These are phyloP conservation scores for Heliconius himera DNA, from an alignment of 1,140 invertebrate genomes.

Conservation along the genomic window DNA sequence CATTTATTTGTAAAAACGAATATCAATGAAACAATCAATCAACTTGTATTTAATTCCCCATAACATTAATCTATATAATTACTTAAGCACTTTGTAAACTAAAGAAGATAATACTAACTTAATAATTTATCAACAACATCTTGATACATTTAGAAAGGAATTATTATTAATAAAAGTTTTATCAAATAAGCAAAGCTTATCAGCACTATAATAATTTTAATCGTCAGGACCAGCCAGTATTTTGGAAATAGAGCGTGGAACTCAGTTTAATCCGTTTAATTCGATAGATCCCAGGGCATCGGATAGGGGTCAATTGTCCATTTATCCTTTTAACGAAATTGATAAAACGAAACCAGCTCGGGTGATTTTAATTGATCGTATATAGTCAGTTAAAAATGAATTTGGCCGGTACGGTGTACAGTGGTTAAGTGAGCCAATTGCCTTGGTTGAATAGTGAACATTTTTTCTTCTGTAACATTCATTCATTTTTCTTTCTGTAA, in stretches of 20 bases:
- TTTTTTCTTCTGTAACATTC: no score
- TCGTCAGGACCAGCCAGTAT: slow-evolving; percentile 10
- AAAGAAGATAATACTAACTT: background rate
- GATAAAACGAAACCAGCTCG: slow-evolving; percentile 77
- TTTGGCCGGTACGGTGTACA: slow-evolving; percentile 43
- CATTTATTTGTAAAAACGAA: no score
- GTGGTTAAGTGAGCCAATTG: slow-evolving; percentile 30
- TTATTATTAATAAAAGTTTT: background rate
- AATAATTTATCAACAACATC: background rate
- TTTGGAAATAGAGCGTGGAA: slow-evolving; percentile 61
- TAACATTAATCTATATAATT: background rate
- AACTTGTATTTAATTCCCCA: background rate
- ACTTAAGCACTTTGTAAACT: background rate
- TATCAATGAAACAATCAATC: background rate
- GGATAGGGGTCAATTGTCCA: slow-evolving; percentile 80
- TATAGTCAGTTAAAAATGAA: slow-evolving; percentile 69
- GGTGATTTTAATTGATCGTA: slow-evolving; percentile 77
- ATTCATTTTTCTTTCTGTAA: no score
- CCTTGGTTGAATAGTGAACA: slow-evolving; percentile 12
- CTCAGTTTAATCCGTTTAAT: slow-evolving; percentile 71
- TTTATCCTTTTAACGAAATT: slow-evolving; percentile 81
- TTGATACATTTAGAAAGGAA: background rate
- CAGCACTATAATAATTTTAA: background rate
- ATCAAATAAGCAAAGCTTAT: background rate
- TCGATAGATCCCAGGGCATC: slow-evolving; percentile 73